A percentile compares a stretch with the other conserved stretches of the same genome.
Evolutionary conservation across 23 tunicate genomes (phyloP).

Genomic region (Trididemnum clinides): DNA sequence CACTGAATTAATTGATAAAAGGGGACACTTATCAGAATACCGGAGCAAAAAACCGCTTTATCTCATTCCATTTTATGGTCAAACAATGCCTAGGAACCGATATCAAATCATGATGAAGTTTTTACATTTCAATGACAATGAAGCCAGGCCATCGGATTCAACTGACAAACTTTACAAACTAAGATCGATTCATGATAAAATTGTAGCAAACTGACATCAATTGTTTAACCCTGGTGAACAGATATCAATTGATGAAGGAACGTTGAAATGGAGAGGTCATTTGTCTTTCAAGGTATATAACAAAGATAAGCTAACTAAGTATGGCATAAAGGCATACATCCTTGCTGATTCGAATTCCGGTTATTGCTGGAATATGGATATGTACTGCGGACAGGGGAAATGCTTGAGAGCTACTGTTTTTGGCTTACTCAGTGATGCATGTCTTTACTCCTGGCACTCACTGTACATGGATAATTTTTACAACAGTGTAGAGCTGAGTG

Average conservation of each 20-base stretch:
- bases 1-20: slow-evolving; percentile 1
- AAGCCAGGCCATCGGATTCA: slow-evolving; percentile 12
- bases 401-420: slow-evolving; percentile 20
- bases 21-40: not conserved
- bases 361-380: slow-evolving; percentile 49
- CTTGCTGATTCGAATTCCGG: slow-evolving; percentile 31
- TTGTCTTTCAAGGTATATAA: slow-evolving; percentile 28
- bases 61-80: slow-evolving; percentile 5
- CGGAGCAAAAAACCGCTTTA: slow-evolving; percentile 3
- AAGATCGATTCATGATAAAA: slow-evolving; percentile 3
- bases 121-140: slow-evolving; percentile 29
- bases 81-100: slow-evolving; percentile 2
- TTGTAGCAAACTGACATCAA: not conserved
- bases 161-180: no score
- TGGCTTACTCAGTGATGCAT: slow-evolving; percentile 15
- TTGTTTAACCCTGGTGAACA: slow-evolving; percentile 29
- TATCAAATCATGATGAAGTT: not conserved
- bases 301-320: slow-evolving; percentile 46
- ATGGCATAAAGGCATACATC: slow-evolving; percentile 33
- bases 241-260: slow-evolving; percentile 40
- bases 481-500: slow-evolving; percentile 31
- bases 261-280: slow-evolving; percentile 32
- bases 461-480: slow-evolving; percentile 42
- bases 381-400: slow-evolving; percentile 4
- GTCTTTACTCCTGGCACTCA: slow-evolving; percentile 1